A percentile compares a stretch with the other conserved stretches of the same genome.
These are phyloP conservation scores for Panagrolaimus sp. DNA, from an alignment of 1,140 invertebrate genomes.

Conservation along the genomic window DNA sequence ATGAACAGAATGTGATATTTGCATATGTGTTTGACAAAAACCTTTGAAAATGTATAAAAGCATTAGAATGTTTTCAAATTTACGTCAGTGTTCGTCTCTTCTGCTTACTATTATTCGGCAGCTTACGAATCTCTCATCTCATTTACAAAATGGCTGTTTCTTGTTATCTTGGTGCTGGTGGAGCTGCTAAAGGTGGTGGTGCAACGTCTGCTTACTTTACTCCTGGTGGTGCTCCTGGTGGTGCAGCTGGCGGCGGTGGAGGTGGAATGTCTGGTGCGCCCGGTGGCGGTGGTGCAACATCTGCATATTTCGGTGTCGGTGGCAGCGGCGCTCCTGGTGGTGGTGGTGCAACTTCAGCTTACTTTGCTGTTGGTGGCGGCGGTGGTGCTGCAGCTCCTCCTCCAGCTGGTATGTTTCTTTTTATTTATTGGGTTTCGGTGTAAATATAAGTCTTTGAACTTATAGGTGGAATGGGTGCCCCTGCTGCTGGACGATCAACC, in stretches of 20 bases:
- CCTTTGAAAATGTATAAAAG: constrained; percentile 1
- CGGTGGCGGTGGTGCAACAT: constrained; percentile 1
- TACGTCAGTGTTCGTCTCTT: constrained; percentile 8
- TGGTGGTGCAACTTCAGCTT: neutral
- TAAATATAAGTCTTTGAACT: neutral
- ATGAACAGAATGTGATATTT: too few relatives aligned
- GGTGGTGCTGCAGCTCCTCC: neutral
- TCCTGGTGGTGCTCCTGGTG: constrained; percentile 1
- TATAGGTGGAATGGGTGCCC: neutral
- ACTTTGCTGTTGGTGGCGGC: neutral
- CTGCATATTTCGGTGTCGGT: neutral
- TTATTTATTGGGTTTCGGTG: neutral
- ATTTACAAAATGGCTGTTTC: neutral
- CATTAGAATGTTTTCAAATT: neutral
- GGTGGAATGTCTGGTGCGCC: neutral
- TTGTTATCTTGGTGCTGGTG: constrained; percentile 12
- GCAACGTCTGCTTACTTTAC: neutral
- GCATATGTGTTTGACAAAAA: too few relatives aligned
- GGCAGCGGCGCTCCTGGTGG: constrained; percentile 1
- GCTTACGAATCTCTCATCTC: constrained; percentile 6
- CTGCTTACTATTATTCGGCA: neutral
- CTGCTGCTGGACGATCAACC: neutral
- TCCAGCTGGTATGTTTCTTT: neutral
- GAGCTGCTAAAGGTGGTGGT: constrained; percentile 9
- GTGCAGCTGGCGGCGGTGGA: constrained; percentile 2